Percentiles rank a stretch among this genome's conserved stretches.
Evolutionary conservation across 2,888 invertebrate genomes (phyloP).

Genomic region (Yponomeuta sedellus): DNA sequence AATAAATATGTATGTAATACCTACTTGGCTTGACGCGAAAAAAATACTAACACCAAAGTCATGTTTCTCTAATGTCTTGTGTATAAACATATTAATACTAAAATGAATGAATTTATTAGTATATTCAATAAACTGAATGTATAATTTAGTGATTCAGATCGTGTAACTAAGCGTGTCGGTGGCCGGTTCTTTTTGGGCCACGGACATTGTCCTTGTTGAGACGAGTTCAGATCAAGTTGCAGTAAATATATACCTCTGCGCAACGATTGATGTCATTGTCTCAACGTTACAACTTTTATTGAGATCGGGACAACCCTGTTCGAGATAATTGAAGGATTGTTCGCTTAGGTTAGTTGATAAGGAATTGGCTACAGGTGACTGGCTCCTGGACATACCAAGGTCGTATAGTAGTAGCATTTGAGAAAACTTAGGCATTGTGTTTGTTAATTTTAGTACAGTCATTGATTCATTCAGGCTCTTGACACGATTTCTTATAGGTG

Average conservation of each 20-base stretch:
- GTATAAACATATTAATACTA: background rate
- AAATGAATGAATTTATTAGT: background rate
- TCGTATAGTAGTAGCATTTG: constrained; percentile 32
- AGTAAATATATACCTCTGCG: background rate
- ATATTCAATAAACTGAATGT: background rate
- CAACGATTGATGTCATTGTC: no score
- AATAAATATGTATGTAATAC: background rate
- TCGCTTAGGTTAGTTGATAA: no score
- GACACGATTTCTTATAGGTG: constrained; percentile 57
- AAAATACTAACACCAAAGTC: background rate
- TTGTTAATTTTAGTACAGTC: constrained; percentile 47
- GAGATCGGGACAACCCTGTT: no score
- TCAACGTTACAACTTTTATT: no score
- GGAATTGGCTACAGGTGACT: background rate
- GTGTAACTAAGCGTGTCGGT: constrained; percentile 27
- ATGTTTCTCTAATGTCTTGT: background rate
- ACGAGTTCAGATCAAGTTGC: background rate
- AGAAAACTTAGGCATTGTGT: constrained; percentile 45
- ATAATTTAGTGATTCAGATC: constrained; percentile 5
- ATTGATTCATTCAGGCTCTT: constrained; percentile 43
- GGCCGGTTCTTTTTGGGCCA: constrained; percentile 60
- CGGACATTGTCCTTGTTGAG: constrained; percentile 43
- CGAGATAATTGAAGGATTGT: no score
- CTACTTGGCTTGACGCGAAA: constrained; percentile 1
- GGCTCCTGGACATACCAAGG: constrained; percentile 4